A percentile compares a stretch with the other conserved stretches of the same genome.
phyloP scores from a whole-genome alignment of 2,888 invertebrate genomes.

The Gymnosoma rotundatum region DNA sequence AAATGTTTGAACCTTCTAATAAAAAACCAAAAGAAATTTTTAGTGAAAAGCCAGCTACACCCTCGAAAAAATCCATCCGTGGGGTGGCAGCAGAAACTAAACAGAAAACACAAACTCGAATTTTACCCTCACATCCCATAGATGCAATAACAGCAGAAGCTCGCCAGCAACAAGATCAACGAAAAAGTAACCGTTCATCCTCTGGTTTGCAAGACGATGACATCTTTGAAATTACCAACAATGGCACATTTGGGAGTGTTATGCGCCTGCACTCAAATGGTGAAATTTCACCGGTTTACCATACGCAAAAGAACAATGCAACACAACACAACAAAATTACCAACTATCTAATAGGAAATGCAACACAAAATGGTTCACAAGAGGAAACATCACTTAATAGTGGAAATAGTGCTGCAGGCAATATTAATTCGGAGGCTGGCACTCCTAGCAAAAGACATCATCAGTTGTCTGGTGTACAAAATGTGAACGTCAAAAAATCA shows the following conservation, averaged over 20 bases:
- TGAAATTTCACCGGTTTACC: slow-evolving; percentile 77
- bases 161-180: slow-evolving; percentile 64
- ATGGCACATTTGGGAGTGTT: slow-evolving; percentile 79
- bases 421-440: slow-evolving; percentile 53
- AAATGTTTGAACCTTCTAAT: slow-evolving; percentile 76
- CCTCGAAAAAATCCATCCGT: slow-evolving; percentile 20
- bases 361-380: slow-evolving; percentile 67
- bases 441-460: slow-evolving; percentile 69
- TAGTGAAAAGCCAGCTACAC: slow-evolving; percentile 48
- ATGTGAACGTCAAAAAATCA: slow-evolving; percentile 75
- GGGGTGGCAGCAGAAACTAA: slow-evolving; percentile 43
- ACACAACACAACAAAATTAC: slow-evolving; percentile 79
- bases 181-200: slow-evolving; percentile 44
- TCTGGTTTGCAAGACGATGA: slow-evolving; percentile 75
- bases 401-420: slow-evolving; percentile 34
- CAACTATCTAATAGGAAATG: slow-evolving; percentile 77
- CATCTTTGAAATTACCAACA: slow-evolving; percentile 80
- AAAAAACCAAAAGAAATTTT: slow-evolving; percentile 36
- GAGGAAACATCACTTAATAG: slow-evolving; percentile 50
- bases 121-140: slow-evolving; percentile 62
- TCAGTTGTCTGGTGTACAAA: slow-evolving; percentile 48
- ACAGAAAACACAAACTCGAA: slow-evolving; percentile 34
- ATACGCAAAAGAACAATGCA: slow-evolving; percentile 59
- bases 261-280: slow-evolving; percentile 78
- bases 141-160: slow-evolving; percentile 60